Evolutionary conservation across 2,888 invertebrate species (phyloP).

Genomic region (Orchesella flavescens): DNA sequence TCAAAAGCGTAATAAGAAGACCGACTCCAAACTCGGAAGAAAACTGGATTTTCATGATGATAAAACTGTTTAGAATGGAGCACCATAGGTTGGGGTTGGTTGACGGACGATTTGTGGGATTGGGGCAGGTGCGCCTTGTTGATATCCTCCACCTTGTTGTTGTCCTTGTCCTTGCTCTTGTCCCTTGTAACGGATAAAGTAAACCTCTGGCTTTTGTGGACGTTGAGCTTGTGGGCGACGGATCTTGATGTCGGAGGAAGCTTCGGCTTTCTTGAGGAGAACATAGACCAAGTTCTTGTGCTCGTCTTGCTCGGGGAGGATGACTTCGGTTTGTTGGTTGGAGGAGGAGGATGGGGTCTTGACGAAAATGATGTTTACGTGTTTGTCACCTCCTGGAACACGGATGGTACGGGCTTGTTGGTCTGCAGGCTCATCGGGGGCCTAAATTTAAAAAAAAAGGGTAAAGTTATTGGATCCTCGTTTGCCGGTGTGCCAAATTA

Average conservation of each 20-base stretch:
- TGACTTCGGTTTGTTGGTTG: constrained; percentile 53
- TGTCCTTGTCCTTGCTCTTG: constrained; percentile 26
- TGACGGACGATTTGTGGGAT: constrained; percentile 10
- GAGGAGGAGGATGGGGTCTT: constrained; percentile 42
- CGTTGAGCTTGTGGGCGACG: constrained; percentile 50
- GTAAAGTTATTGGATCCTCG: too few species aligned
- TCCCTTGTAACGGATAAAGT: constrained; percentile 54
- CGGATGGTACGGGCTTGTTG: constrained; percentile 42
- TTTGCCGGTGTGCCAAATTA: too few species aligned
- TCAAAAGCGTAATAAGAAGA: constrained; percentile 18
- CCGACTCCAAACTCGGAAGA: constrained; percentile 18
- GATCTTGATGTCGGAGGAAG: constrained; percentile 49
- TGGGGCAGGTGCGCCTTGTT: constrained; percentile 23
- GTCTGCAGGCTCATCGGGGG: constrained; percentile 46
- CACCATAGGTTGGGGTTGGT: constrained; percentile 48
- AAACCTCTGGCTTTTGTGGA: constrained; percentile 43
- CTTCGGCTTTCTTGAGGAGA: constrained; percentile 52
- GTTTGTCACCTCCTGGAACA: constrained; percentile 60
- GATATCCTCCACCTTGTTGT: constrained; percentile 17
- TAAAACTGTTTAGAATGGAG: constrained; percentile 40
- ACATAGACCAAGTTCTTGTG: constrained; percentile 62
- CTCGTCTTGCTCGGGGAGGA: constrained; percentile 50
- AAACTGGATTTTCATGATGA: not conserved
- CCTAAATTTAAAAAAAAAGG: too few species aligned
- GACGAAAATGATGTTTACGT: constrained; percentile 56